Evolutionary conservation across 2,888 invertebrate species (phyloP), one percentile per base, ranked within the genome.

Genomic region (Odontocerum albicorne): DNA sequence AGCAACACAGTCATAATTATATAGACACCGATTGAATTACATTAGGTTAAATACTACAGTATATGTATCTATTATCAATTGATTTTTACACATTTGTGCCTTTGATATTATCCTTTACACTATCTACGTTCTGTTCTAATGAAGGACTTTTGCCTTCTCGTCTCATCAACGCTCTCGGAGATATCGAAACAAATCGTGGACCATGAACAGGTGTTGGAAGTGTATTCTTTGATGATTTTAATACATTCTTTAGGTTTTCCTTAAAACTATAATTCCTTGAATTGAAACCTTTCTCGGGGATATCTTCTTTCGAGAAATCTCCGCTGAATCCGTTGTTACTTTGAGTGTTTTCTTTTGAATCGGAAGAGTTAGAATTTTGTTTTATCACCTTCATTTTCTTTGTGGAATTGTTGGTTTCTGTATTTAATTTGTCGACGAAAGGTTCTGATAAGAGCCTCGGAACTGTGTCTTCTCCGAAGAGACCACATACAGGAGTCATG

Each of bases 401-500:
- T 3, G 42, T 43, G 10, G 44, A 38, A 16, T 10, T 21, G 22
- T 38, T 42, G 10, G 27, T 15, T 16, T 49, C 17, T 19, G 17
- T 43, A 39, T 43, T 44, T 17, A 44, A 17, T 6, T 46, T 44
- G 15, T 44, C 56, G 19, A 57, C 66, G 59, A 47, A 49, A 2
- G 72, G 72, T 61, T 74, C 75, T 1, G 73, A 73, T 4, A 72
- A 61, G 6, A 73, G 61, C 51, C 72, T 62, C 4, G 69, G 68
- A 8, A 44, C 44, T 1, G 50, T 33, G 6, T 32, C 40, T 16
- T 61, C 61, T 3, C 38, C 47, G 10, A 36, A 56, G 2, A 40
- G 50, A n/a, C 50, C 47, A 32, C 56, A 55, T 15, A 73, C 71
- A 2, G 70, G 62, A 55, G 68, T 70, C 56, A 63, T 64, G 2